phyloP scores from a whole-genome alignment of 2,797 vertebrate species.

The Pseudotriccus pelzelni region DNA sequence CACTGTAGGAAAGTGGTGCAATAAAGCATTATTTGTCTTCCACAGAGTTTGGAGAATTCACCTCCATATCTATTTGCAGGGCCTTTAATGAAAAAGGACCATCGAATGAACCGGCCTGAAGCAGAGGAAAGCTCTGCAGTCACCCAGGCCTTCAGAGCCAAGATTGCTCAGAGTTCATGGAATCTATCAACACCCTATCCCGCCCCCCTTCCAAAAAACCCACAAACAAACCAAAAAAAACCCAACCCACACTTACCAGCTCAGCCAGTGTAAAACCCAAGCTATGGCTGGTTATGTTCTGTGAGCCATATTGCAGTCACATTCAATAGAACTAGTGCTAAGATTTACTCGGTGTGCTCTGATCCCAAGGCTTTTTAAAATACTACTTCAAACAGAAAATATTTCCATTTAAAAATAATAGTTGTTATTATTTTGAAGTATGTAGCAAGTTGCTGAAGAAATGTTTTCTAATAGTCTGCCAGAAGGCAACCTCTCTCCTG shows the following conservation, averaged over 20 bases:
- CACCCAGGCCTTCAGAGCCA: neutral
- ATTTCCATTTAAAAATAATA: slow-evolving; percentile 41
- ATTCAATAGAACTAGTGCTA: neutral
- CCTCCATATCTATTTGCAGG: neutral
- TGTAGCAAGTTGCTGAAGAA: slow-evolving; percentile 21
- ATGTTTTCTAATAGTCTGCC: slow-evolving; percentile 26
- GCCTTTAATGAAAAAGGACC: neutral
- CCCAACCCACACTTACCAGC: neutral
- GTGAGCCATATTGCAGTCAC: neutral
- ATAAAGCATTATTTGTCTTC: neutral
- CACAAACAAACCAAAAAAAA: neutral
- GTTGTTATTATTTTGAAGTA: slow-evolving; percentile 40
- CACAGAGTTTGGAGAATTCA: neutral
- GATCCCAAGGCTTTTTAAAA: slow-evolving; percentile 3
- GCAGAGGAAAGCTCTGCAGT: neutral
- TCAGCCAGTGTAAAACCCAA: neutral
- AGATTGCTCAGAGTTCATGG: neutral
- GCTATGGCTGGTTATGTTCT: neutral
- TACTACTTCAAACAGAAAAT: neutral
- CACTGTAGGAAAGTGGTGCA: neutral
- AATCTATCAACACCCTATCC: neutral
- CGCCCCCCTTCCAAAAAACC: neutral
- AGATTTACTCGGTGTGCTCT: neutral
- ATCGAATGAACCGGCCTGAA: neutral
- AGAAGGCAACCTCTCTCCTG: slow-evolving; percentile 51